Evolutionary conservation across 2,113 vertebrate species (phyloP), one percentile per base, ranked within the genome.

Genomic region (Melanerpes formicivorus): DNA sequence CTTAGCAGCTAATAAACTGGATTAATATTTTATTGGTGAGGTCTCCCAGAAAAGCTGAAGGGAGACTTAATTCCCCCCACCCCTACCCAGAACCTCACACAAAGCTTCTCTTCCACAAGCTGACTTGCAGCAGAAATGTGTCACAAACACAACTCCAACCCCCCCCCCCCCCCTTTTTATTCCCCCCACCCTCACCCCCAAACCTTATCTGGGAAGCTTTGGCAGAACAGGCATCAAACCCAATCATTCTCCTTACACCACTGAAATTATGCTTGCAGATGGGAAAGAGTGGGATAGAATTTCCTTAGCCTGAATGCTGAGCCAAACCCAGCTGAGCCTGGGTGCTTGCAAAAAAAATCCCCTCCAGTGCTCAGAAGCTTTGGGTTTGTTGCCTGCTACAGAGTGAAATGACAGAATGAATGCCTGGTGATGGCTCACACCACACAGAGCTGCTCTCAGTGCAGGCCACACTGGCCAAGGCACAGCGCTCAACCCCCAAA

Each of bases 231-330:
- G 84, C 81, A 86, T 32, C 81, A 75, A 92, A 76, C 42, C 50
- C 50, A 88, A 60, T 32, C 80, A 89, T 75, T 95, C 93, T 80
- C 72, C 75, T 95, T 76, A 56, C 29, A 80, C 55, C 52, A 55
- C 78, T 62, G 37, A 89, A 94, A 79, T 66, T n/a, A 46, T 44
- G 83, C 37, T 88, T 78, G 70, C 13, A 87, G 74, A 83, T 66
- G 62, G 40, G 55, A 62, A 84, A 84, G 29, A 86, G 37, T 5
- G 42, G 71, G 75, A 77, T 7, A 81, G 22, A 52, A 75, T 93
- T 95, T 94, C 86, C 84, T 77, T 8, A 54, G 22, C 6, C 40
- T 9, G 69, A 52, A 60, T 4, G 37, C 76, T 10, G 12, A 44
- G 80, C 87, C 95, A 92, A 58, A 40, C 67, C 40, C 48, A 74